Base-by-base conservation (phyloP, 2,888 invertebrate species). In the Lamellibrachia satsuma region DNA sequence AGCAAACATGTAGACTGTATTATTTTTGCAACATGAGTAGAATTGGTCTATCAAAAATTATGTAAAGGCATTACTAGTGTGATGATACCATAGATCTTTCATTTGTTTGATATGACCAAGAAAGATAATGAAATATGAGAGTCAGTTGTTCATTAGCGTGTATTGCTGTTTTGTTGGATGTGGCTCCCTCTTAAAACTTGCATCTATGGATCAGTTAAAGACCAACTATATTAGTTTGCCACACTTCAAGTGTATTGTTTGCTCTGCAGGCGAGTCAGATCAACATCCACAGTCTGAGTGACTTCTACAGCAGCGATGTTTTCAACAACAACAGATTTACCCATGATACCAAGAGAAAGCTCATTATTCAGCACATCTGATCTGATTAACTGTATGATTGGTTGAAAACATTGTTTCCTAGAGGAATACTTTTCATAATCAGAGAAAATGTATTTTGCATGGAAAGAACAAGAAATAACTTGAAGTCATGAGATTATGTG, bases 281-380 rank as follows among this genome's bases (percentile, higher is more conserved):
- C 94, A 98, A 98, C 96, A 98, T 99, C 93, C 97, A 97, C 94
- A 98, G 98, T 96, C 97, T 99, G 93, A 98, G 98, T 95, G 97
- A 98, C 0, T 99, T 99, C 97, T 99, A 98, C 95, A 98, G 98
- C 51, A 99, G 99, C 95, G 97, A 98, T 90, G 97, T 99, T 94
- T 99, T 99, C 97, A 98, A 98, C 95, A 97, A 97, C 93, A 99
- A 99, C 96, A 98, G 98, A 95, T 99, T 98, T 96, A 97, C 97
- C 0, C 99, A 98, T 95, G 99, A 99, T 96, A 95, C 97, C 3
- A 98, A 97, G 95, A 97, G 98, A 92, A 99, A 98, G 96, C 97
- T 98, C 52, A 99, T 99, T 94, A 97, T 98, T 91, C 99, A 99
- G 55, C 91, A 92, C 6, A 60, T 94, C 52, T 92, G 57, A 92